Conservation (phyloP, 2,113 vertebrate species). For the Nicator chloris region DNA sequence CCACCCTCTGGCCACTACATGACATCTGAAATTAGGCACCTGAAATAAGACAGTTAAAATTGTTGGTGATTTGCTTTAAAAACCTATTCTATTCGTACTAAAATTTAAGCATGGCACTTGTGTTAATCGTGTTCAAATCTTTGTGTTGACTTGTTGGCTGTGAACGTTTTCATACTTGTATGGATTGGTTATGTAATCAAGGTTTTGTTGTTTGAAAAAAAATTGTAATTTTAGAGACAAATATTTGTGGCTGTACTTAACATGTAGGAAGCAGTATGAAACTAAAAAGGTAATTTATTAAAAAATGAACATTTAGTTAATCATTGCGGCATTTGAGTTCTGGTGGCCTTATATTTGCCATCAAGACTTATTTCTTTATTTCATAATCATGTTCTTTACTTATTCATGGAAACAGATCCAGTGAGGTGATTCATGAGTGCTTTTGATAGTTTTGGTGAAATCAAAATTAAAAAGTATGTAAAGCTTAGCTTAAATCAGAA, state of each 20-base stretch:
- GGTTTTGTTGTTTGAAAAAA: background rate
- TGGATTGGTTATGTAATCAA: background rate
- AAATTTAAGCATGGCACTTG: background rate
- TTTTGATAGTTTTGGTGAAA: background rate
- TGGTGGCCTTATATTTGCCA: background rate
- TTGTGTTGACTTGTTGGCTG: background rate
- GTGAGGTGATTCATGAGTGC: background rate
- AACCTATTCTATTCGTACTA: background rate
- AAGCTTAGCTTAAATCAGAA: background rate
- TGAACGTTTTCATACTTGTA: background rate
- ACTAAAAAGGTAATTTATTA: background rate
- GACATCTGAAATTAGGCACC: background rate
- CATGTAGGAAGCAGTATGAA: background rate
- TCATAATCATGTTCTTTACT: background rate
- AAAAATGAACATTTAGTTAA: background rate
- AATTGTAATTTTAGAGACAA: background rate
- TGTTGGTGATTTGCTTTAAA: background rate
- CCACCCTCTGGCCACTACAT: background rate
- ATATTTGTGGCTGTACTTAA: background rate
- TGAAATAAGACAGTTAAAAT: background rate
- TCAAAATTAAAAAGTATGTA: background rate
- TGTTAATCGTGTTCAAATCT: background rate
- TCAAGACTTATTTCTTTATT: background rate
- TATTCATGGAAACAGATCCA: background rate
- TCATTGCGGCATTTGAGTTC: background rate